Percentiles rank a stretch among this genome's conserved stretches.
phyloP scores from a whole-genome alignment of 2,113 vertebrate species.

The Verasper variegatus region DNA sequence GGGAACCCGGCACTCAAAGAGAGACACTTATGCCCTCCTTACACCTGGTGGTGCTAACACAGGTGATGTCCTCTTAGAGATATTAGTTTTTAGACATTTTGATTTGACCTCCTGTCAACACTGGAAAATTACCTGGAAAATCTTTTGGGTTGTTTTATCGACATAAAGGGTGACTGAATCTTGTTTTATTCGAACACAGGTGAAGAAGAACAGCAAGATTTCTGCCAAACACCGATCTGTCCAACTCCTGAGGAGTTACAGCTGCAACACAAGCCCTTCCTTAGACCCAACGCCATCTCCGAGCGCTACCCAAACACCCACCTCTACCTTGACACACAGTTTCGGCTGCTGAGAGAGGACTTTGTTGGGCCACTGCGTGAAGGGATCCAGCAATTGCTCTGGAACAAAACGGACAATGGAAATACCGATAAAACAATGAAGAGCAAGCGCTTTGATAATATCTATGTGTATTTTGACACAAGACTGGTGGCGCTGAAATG shows the following conservation, averaged over 20 bases:
- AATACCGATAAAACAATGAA: slow-evolving; percentile 75
- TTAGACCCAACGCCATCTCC: slow-evolving; percentile 87
- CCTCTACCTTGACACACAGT: slow-evolving; percentile 93
- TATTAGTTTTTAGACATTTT: neutral
- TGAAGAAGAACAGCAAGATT: slow-evolving; percentile 77
- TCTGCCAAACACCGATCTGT: slow-evolving; percentile 87
- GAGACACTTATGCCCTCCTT: slow-evolving; percentile 84
- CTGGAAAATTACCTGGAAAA: neutral
- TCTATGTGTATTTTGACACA: slow-evolving; percentile 88
- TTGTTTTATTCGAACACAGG: slow-evolving; percentile 27
- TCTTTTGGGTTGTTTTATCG: neutral
- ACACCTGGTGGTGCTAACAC: slow-evolving; percentile 20
- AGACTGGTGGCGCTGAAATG: slow-evolving; percentile 84
- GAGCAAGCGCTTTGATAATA: slow-evolving; percentile 88
- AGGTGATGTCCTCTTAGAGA: slow-evolving; percentile 21
- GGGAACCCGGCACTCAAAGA: slow-evolving; percentile 87
- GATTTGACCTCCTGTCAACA: neutral
- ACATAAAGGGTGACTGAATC: neutral
- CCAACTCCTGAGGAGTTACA: slow-evolving; percentile 88
- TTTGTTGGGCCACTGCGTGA: slow-evolving; percentile 92
- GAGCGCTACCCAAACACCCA: slow-evolving; percentile 84
- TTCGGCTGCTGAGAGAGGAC: slow-evolving; percentile 94
- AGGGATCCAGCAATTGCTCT: slow-evolving; percentile 88
- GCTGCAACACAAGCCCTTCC: slow-evolving; percentile 84
- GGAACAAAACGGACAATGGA: slow-evolving; percentile 64